Evolutionary conservation across 2,888 invertebrate species (phyloP).

Genomic region (Gasteruption jaculator): DNA sequence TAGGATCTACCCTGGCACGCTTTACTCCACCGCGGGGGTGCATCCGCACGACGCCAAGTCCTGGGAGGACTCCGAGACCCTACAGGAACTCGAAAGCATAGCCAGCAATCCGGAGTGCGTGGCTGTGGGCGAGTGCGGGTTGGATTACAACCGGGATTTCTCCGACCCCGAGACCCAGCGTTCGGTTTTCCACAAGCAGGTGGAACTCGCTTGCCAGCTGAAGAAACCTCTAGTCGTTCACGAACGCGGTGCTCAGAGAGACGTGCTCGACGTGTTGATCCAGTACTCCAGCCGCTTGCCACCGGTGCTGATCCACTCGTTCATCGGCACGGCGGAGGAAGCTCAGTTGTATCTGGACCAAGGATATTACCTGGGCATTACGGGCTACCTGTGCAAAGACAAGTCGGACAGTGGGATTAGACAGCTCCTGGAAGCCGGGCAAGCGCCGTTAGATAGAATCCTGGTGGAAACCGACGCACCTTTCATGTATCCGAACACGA

Average conservation of each 20-base stretch:
- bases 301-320: conserved; percentile 85
- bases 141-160: conserved; percentile 92
- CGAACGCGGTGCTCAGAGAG: conserved; percentile 87
- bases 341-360: conserved; percentile 77
- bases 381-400: conserved; percentile 85
- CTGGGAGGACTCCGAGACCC: conserved; percentile 61
- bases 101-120: conserved; percentile 85
- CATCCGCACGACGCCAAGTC: conserved; percentile 94
- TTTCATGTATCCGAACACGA: conserved; percentile 93
- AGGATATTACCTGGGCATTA: conserved; percentile 82
- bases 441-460: conserved; percentile 77
- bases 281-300: conserved; percentile 61
- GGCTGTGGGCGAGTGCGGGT: conserved; percentile 89
- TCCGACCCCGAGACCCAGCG: conserved; percentile 85
- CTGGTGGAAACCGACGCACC: conserved; percentile 92
- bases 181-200: conserved; percentile 82
- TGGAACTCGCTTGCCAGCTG: conserved; percentile 80
- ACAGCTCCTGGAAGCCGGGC: conserved; percentile 73
- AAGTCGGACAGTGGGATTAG: conserved; percentile 88
- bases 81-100: conserved; percentile 65
- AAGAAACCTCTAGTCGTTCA: conserved; percentile 86
- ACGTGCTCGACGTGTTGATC: conserved; percentile 71
- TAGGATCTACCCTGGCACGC: conserved; percentile 82
- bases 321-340: conserved; percentile 83
- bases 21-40: conserved; percentile 89